Base-by-base conservation (phyloP, 1,140 invertebrate genomes). In the Lepidostoma basale region DNA sequence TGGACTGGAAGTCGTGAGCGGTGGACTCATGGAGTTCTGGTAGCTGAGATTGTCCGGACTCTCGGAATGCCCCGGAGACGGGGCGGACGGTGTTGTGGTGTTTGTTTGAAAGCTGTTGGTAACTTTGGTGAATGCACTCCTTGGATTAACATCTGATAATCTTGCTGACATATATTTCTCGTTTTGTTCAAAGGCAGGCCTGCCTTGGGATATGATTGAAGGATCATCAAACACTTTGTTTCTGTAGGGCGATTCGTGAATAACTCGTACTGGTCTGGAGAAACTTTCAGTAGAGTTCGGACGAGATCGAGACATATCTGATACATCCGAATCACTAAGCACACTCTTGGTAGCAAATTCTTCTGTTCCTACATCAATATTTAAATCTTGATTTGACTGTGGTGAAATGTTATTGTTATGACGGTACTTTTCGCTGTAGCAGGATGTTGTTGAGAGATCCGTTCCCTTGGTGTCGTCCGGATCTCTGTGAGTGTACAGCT, bases 41-140 rank as follows among this genome's bases (percentile, higher is more conserved):
- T 92, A 93, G 66, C 87, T 87, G 18, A 88, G 76, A 66, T 87
- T 88, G 74, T 92, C 90, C 0, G 91, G 91, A 68, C 90, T 92
- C 5, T 90, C 82, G 0, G 90, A 90, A 9, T 89, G 85, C 73
- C 80, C 86, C 8, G 87, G 89, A 0, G 88, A 87, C 5, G 84
- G 74, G 62, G 86, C 79, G 14, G 81, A 69, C 10, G 54, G 70
- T 30, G 30, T 40, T 6, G 65, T 49, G 5, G 67, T 26, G 14
- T 26, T 25, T 14, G 16, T 42, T 20, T 68, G 70, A 6, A 81
- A 75, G 20, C 84, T 79, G 18, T 79, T 84, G 5, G 83, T 77
- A 5, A 93, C 91, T 81, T 93, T 93, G 1, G 91, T 92, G 67
- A 93, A 93, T 1, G 91, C 91, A 77, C 91, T 92, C 72, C 88